phyloP scores from a whole-genome alignment of 1,140 invertebrate genomes.

The Plodia interpunctella region DNA sequence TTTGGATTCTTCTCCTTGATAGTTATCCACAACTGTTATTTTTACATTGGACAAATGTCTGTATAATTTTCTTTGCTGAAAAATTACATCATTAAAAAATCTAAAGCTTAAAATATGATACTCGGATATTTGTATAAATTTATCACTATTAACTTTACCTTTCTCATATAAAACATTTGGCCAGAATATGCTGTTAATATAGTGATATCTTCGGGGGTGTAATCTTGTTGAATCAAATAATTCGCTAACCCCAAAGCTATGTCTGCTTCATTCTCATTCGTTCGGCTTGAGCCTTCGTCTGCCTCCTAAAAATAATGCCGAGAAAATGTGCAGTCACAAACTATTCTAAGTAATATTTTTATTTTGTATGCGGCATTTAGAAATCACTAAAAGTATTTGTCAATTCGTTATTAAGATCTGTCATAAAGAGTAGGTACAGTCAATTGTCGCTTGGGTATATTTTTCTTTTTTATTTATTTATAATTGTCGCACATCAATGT shows the following conservation, averaged over 20 bases:
- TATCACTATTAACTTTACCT: conserved; percentile 27
- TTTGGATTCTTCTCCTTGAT: conserved; percentile 91
- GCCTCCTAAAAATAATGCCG: conserved; percentile 45
- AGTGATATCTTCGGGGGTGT: conserved; percentile 79
- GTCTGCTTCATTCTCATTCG: conserved; percentile 80
- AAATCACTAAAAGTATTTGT: too few species aligned
- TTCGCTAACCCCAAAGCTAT: conserved; percentile 77
- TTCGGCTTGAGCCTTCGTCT: conserved; percentile 74
- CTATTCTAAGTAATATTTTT: too few species aligned
- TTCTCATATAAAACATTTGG: conserved; percentile 78
- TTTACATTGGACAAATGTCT: conserved; percentile 63
- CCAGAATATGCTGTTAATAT: conserved; percentile 83
- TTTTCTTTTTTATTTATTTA: too few species aligned
- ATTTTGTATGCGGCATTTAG: too few species aligned
- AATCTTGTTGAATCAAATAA: conserved; percentile 80
- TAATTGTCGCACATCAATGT: too few species aligned
- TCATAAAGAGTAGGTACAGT: too few species aligned
- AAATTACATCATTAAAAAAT: conserved; percentile 15
- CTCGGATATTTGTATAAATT: too few species aligned
- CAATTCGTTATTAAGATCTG: too few species aligned
- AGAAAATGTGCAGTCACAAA: too few species aligned
- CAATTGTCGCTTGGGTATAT: too few species aligned
- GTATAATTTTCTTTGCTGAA: conserved; percentile 57
- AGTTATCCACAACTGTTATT: conserved; percentile 88
- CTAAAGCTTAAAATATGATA: too few species aligned